Base-by-base conservation (phyloP, 1,140 invertebrate species). In the Cydia amplana region DNA sequence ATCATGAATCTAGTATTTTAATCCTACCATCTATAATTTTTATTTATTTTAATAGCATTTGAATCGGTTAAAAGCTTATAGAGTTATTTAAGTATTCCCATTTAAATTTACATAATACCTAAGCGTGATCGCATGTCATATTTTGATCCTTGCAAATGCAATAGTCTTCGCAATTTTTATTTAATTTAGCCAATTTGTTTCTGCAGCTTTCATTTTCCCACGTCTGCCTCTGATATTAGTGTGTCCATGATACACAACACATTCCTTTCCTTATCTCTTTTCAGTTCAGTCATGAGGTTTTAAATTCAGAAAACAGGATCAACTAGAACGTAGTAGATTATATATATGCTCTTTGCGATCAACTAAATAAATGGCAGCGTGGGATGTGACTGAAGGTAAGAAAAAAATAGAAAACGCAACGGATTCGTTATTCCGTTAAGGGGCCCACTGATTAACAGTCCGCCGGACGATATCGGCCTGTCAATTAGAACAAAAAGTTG, bases 341-440 rank as follows among this genome's bases (percentile, higher is more conserved):
- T n/a, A n/a, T n/a, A n/a, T n/a, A n/a, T n/a, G n/a, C n/a, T n/a
- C n/a, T n/a, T n/a, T n/a, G n/a, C n/a, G n/a, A n/a, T n/a, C n/a
- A n/a, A n/a, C n/a, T n/a, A n/a, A n/a, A n/a, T n/a, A 23, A 60
- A 72, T 70, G 64, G 64, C 74, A 70, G 20, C 55, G 55, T 75
- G 74, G 64, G 65, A 75, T 55, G 40, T 75, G 1, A 75, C 74
- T 28, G 74, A 75, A 55, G 74, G 74, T 74, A 65, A 74, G 55
- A 23, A 23, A 23, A 23, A 55, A 55, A 18, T 46, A 14, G 43
- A 46, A 55, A 9, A 60, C 55, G 6, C 9, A 23, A 60, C 18
- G 23, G 16, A 60, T 60, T 60, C 20, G 12, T 23, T 60, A 60
- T 16, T 60, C 7, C 2, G 46, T 51, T 60, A 55, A 3, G n/a